A percentile compares a stretch with the other conserved stretches of the same genome.
Conservation (phyloP, 2,797 vertebrate genomes). For the Melanotaenia nigrans region DNA sequence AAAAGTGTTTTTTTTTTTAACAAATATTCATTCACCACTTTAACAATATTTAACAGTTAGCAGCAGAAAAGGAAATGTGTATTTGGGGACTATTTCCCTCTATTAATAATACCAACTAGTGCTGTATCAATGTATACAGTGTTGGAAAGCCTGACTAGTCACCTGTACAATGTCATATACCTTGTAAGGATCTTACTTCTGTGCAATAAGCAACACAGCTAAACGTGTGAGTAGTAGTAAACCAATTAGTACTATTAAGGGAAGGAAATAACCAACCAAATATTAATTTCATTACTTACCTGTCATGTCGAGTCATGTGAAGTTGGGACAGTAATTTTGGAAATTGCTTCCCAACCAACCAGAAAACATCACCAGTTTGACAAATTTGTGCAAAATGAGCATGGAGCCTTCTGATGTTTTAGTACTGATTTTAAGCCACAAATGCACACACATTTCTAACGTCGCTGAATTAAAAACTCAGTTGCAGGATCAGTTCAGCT, state of each 20-base stretch:
- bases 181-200: not conserved
- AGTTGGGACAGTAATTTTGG: not conserved
- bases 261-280: not conserved
- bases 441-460: not conserved
- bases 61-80: not conserved
- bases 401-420: conserved; percentile 25
- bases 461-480: not conserved
- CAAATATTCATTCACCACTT: not conserved
- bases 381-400: conserved; percentile 48
- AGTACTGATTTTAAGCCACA: not conserved
- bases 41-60: not conserved
- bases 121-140: not conserved
- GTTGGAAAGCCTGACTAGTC: not conserved
- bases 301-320: not conserved
- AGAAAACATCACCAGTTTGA: not conserved
- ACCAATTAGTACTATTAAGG: not conserved
- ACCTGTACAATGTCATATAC: not conserved
- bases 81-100: not conserved
- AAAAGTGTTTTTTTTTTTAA: not conserved
- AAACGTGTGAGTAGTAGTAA: not conserved
- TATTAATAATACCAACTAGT: not conserved
- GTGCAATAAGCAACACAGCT: not conserved
- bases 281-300: conserved; percentile 11
- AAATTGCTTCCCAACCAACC: conserved; percentile 9
- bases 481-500: not conserved